Evolutionary conservation across 2,113 vertebrate genomes (phyloP).

Genomic region (Climacteris rufus): DNA sequence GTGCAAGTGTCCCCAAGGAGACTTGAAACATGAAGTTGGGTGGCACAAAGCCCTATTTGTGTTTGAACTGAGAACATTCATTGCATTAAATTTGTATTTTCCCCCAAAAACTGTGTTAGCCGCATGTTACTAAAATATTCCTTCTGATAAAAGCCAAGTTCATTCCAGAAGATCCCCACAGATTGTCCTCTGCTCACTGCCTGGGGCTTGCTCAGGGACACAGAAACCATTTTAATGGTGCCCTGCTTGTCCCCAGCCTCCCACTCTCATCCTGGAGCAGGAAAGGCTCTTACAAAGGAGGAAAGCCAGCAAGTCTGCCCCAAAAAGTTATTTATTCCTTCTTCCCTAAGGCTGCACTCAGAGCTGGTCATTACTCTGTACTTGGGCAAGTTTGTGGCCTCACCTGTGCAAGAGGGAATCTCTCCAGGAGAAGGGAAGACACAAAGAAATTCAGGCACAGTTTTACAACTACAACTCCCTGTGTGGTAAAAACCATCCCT

Average conservation of each 20-base stretch:
- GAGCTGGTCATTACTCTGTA: background rate
- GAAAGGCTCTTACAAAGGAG: background rate
- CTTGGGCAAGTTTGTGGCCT: too few species aligned
- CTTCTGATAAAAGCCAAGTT: background rate
- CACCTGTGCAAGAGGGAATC: background rate
- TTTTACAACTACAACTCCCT: background rate
- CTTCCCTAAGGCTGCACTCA: background rate
- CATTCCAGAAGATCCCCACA: background rate
- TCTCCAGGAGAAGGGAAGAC: background rate
- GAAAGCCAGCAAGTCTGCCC: background rate
- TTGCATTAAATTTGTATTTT: background rate
- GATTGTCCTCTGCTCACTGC: background rate
- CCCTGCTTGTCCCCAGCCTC: background rate
- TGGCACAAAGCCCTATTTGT: background rate
- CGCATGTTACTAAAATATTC: background rate
- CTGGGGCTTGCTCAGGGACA: background rate
- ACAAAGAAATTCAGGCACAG: background rate
- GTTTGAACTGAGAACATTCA: background rate
- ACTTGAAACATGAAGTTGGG: background rate
- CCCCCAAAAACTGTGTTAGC: background rate
- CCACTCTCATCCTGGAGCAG: background rate
- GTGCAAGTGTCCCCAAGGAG: background rate
- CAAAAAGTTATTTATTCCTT: background rate
- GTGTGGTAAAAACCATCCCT: background rate
- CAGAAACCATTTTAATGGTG: background rate